phyloP scores from a whole-genome alignment of 2,888 invertebrate species.

The Stratiomys singularior region DNA sequence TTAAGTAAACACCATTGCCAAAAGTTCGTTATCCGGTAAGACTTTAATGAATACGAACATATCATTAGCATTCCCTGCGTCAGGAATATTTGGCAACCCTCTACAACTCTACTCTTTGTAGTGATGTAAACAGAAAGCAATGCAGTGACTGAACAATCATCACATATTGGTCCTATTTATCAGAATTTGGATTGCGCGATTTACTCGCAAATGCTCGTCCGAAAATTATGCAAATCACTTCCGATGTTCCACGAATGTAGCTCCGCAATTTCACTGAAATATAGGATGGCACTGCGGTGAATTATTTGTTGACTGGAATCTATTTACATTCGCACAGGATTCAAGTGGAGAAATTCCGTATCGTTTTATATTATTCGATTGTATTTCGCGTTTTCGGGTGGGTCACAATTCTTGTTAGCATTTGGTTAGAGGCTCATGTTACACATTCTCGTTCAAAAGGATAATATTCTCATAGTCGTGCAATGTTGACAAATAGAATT shows the following conservation, averaged over 20 bases:
- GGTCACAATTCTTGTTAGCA: not conserved
- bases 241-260: conserved; percentile 31
- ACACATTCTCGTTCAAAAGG: not conserved
- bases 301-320: conserved; percentile 8
- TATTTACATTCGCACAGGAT: not conserved
- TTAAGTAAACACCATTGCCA: too few relatives aligned
- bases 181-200: conserved; percentile 35
- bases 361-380: not conserved
- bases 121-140: not conserved
- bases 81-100: not conserved
- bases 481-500: too few relatives aligned
- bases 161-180: conserved; percentile 32
- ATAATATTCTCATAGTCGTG: too few relatives aligned
- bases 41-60: too few relatives aligned
- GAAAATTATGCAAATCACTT: conserved; percentile 45
- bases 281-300: conserved; percentile 23
- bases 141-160: not conserved
- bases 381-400: not conserved
- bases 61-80: too few relatives aligned
- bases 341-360: not conserved
- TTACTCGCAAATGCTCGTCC: conserved; percentile 25
- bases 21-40: too few relatives aligned
- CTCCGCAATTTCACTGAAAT: conserved; percentile 20
- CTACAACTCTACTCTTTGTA: not conserved
- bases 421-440: not conserved